Percentiles rank a stretch among this genome's conserved stretches.
phyloP scores from a whole-genome alignment of 2,888 invertebrate species.

The Halocaridina rubra region DNA sequence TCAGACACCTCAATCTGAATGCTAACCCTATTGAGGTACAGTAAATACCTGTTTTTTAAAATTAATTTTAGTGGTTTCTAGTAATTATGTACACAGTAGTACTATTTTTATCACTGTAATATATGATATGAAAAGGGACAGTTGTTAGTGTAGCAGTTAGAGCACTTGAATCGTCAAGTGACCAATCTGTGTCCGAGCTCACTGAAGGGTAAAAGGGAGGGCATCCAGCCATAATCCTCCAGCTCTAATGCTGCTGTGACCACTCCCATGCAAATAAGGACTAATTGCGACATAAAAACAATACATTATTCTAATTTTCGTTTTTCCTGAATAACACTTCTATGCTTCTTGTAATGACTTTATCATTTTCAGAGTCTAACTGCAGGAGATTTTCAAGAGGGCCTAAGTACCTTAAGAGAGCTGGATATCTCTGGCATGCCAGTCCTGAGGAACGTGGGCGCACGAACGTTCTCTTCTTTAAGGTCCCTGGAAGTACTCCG shows the following conservation, averaged over 20 bases:
- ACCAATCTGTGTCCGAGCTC: background rate
- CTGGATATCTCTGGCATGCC: conserved; percentile 37
- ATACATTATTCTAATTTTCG: no score
- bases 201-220: no score
- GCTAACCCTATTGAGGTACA: conserved; percentile 42
- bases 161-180: background rate
- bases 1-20: conserved; percentile 36
- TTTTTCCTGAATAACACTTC: no score
- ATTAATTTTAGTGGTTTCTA: background rate
- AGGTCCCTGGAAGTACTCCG: background rate
- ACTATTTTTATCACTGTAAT: no score
- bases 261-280: no score
- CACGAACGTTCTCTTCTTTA: background rate
- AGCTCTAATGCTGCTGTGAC: no score
- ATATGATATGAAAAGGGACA: background rate
- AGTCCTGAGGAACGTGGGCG: conserved; percentile 10
- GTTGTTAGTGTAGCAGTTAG: background rate
- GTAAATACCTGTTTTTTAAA: background rate
- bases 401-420: background rate
- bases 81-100: background rate
- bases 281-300: no score
- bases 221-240: no score
- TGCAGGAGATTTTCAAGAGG: conserved; percentile 18
- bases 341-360: no score
- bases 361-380: conserved; percentile 12